Percentiles rank a stretch among this genome's conserved stretches.
Evolutionary conservation across 1,140 invertebrate genomes (phyloP).

Genomic region (Zaprionus capensis): DNA sequence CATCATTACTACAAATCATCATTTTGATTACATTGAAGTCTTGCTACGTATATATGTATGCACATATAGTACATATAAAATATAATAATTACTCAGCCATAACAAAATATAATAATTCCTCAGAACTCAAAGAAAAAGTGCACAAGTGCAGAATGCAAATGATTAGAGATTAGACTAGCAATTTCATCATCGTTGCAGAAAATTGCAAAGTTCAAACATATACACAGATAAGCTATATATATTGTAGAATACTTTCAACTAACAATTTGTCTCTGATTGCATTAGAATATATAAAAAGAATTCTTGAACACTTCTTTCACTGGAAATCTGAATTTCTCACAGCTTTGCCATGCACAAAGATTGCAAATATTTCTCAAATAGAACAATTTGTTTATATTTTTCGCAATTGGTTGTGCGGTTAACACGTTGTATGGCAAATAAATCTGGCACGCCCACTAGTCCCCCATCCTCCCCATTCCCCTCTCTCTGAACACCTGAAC

Average conservation of each 20-base stretch:
- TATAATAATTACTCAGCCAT: no score
- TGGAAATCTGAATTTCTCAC: neutral
- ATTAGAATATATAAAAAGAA: neutral
- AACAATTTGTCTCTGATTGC: no score
- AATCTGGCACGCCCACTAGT: conserved; percentile 9
- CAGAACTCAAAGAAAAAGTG: no score
- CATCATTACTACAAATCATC: neutral
- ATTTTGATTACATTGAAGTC: no score
- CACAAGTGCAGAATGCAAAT: no score
- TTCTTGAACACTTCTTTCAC: neutral
- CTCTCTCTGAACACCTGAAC: neutral
- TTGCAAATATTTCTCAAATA: conserved; percentile 36
- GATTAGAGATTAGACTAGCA: neutral
- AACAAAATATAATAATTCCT: no score
- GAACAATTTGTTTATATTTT: conserved; percentile 31
- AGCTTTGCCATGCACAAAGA: neutral
- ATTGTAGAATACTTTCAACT: no score
- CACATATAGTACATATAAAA: no score
- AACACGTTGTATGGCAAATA: conserved; percentile 30
- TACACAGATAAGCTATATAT: no score
- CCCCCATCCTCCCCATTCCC: neutral
- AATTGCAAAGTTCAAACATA: no score
- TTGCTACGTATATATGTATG: no score
- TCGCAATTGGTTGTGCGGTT: conserved; percentile 12
- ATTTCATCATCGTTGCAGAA: neutral